Conservation (phyloP, 2,888 invertebrate species). For the Protodeltote pygarga region DNA sequence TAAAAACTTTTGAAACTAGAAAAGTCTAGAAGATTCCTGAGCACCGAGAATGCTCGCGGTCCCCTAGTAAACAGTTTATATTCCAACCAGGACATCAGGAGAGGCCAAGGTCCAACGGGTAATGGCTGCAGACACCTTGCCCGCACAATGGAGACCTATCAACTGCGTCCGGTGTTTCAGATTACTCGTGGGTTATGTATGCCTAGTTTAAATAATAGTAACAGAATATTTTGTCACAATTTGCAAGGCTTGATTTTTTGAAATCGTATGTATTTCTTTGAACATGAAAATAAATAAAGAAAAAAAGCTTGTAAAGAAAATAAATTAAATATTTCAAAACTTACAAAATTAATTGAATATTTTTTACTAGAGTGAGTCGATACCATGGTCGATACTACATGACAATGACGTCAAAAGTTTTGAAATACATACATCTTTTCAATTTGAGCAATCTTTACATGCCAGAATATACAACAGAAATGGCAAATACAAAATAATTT, state of each 20-base stretch:
- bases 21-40: conserved; percentile 2
- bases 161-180: conserved; percentile 52
- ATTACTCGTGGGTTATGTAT: conserved; percentile 33
- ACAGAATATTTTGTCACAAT: neutral
- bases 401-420: too few relatives aligned
- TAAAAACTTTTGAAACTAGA: neutral
- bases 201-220: conserved; percentile 23
- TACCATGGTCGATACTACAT: too few relatives aligned
- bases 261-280: too few relatives aligned
- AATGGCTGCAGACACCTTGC: conserved; percentile 53
- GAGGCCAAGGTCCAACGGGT: conserved; percentile 58
- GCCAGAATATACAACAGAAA: too few relatives aligned
- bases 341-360: too few relatives aligned
- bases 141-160: conserved; percentile 53
- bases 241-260: neutral
- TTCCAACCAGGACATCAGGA: conserved; percentile 51
- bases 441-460: too few relatives aligned
- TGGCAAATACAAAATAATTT: too few relatives aligned
- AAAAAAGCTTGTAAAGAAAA: too few relatives aligned
- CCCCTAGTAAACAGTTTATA: conserved; percentile 29
- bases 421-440: too few relatives aligned
- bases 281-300: too few relatives aligned
- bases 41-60: conserved; percentile 8
- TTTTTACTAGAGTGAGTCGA: too few relatives aligned
- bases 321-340: too few relatives aligned